phyloP scores from a whole-genome alignment of 1,140 invertebrate genomes.

The Lucilia sericata region DNA sequence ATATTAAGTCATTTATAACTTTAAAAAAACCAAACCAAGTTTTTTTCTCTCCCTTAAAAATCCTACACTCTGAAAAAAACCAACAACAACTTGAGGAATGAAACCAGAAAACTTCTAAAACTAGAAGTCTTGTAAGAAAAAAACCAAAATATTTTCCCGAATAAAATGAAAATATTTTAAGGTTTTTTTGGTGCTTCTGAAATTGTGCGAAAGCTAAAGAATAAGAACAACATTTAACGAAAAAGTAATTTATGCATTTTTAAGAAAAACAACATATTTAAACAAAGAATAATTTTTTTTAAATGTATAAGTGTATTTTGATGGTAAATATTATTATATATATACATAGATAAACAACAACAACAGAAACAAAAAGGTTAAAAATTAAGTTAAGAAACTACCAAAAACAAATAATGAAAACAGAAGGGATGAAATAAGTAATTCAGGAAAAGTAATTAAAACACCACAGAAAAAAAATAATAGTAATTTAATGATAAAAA shows the following conservation, averaged over 20 bases:
- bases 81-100: not conserved
- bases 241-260: slow-evolving; percentile 47
- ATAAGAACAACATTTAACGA: slow-evolving; percentile 34
- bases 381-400: not conserved
- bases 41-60: not conserved
- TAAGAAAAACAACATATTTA: slow-evolving; percentile 40
- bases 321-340: slow-evolving; percentile 33
- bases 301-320: slow-evolving; percentile 43
- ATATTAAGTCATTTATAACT: not conserved
- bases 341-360: not conserved
- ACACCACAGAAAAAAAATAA: slow-evolving; percentile 10
- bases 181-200: slow-evolving; percentile 28
- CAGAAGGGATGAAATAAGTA: not conserved
- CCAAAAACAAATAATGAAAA: not conserved
- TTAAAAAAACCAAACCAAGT: not conserved
- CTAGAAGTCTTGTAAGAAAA: not conserved
- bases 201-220: slow-evolving; percentile 35
- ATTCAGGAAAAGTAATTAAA: slow-evolving; percentile 33
- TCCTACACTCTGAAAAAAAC: not conserved
- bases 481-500: not conserved
- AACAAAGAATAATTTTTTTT: slow-evolving; percentile 32
- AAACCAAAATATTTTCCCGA: not conserved
- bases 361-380: not conserved
- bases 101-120: not conserved
- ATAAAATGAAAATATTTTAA: not conserved